These are phyloP conservation scores for Bombyx mandarina DNA, from an alignment of 1,140 invertebrate genomes.

Conservation along the genomic window DNA sequence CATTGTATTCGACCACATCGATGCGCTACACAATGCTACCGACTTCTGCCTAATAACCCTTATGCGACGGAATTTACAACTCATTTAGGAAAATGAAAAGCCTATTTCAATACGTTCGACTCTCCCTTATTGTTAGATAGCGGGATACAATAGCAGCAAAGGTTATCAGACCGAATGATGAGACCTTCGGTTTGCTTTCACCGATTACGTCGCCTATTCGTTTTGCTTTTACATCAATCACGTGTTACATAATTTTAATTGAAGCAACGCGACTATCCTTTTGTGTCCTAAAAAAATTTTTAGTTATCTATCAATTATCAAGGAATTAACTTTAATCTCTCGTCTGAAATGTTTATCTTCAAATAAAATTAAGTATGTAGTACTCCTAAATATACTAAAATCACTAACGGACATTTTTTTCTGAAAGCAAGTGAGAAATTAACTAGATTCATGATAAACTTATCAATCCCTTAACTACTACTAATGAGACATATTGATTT, in stretches of 20 bases:
- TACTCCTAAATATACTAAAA: no score
- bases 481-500: no score
- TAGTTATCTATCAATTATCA: no score
- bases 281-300: no score
- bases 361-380: no score
- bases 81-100: slow-evolving; percentile 61
- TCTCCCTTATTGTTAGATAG: slow-evolving; percentile 43
- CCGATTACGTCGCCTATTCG: slow-evolving; percentile 38
- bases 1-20: slow-evolving; percentile 30
- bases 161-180: slow-evolving; percentile 61
- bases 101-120: slow-evolving; percentile 35
- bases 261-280: no score
- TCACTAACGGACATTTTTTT: no score
- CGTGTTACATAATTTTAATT: slow-evolving; percentile 22
- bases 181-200: slow-evolving; percentile 54
- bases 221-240: slow-evolving; percentile 22
- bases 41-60: slow-evolving; percentile 40
- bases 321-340: no score
- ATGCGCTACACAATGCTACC: slow-evolving; percentile 37
- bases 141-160: slow-evolving; percentile 41
- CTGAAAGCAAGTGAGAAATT: no score
- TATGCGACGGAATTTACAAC: slow-evolving; percentile 29
- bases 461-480: no score
- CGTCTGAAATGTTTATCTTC: no score
- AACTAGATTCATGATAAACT: no score